Conservation (phyloP, 2,797 vertebrate genomes). For the Pygocentrus nattereri region DNA sequence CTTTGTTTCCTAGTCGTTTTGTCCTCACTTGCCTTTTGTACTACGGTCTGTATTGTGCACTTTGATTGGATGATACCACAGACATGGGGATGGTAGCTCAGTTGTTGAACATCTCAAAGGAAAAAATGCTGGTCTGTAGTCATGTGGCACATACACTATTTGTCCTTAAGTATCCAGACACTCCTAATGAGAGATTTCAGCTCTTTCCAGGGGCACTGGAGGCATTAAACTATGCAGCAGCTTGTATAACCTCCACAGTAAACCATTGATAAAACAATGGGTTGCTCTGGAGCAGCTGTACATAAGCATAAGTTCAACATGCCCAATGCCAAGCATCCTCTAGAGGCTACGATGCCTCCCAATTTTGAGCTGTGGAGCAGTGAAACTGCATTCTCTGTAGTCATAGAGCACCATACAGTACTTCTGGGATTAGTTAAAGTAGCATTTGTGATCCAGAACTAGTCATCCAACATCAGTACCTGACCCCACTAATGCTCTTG, state of each 20-base stretch:
- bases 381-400: not conserved
- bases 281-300: not conserved
- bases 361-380: not conserved
- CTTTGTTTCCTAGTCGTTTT: constrained; percentile 28
- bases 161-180: not conserved
- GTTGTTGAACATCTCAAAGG: not conserved
- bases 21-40: constrained; percentile 3
- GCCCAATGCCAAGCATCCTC: not conserved
- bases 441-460: not conserved
- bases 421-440: not conserved
- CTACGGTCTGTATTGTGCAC: not conserved
- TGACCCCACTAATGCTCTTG: not conserved
- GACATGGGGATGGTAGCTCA: not conserved
- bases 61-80: not conserved
- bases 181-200: not conserved
- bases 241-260: not conserved
- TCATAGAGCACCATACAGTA: not conserved
- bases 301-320: not conserved
- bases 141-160: not conserved
- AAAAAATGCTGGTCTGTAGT: not conserved
- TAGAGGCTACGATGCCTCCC: not conserved
- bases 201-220: not conserved
- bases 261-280: not conserved
- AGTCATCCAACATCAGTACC: not conserved
- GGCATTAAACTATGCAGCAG: not conserved